Percentiles rank a stretch among this genome's conserved stretches.
These are phyloP conservation scores for Amblyopsis rosae DNA, from an alignment of 2,113 vertebrate genomes.

Conservation along the genomic window DNA sequence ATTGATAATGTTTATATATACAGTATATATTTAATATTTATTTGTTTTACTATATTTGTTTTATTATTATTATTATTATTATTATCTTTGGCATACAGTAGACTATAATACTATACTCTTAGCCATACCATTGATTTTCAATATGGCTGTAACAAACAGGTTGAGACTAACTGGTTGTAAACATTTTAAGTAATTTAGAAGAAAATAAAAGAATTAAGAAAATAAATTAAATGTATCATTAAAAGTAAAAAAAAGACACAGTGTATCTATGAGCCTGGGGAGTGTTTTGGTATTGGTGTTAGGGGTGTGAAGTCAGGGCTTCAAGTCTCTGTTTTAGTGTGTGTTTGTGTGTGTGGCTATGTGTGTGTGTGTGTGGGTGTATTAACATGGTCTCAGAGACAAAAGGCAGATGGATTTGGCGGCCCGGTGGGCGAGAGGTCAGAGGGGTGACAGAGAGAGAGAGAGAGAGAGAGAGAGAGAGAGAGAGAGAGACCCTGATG, in stretches of 20 bases:
- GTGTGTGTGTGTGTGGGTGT: constrained; percentile 45
- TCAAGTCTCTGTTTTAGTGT: not conserved
- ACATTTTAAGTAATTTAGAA: constrained; percentile 12
- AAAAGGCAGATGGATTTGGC: constrained; percentile 86
- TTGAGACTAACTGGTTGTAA: not conserved
- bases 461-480: constrained; percentile 75
- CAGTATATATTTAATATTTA: too few relatives aligned
- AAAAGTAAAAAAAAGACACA: too few relatives aligned
- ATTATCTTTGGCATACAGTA: not conserved
- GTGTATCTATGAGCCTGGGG: too few relatives aligned
- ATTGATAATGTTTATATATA: too few relatives aligned
- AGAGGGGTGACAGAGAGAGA: not conserved
- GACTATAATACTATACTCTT: not conserved
- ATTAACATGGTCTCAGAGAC: constrained; percentile 78
- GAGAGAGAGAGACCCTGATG: constrained; percentile 67
- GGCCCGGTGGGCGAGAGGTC: constrained; percentile 71
- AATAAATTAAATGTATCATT: too few relatives aligned
- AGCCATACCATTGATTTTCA: not conserved
- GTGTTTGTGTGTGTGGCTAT: not conserved
- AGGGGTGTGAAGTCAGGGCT: not conserved
- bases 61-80: too few relatives aligned
- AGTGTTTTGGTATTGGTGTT: not conserved
- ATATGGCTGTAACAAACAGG: too few relatives aligned
- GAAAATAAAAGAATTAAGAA: not conserved
- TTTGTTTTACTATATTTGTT: too few relatives aligned